Evolutionary conservation across 2,113 vertebrate species (phyloP).

Genomic region (Sigmodon hispidus): DNA sequence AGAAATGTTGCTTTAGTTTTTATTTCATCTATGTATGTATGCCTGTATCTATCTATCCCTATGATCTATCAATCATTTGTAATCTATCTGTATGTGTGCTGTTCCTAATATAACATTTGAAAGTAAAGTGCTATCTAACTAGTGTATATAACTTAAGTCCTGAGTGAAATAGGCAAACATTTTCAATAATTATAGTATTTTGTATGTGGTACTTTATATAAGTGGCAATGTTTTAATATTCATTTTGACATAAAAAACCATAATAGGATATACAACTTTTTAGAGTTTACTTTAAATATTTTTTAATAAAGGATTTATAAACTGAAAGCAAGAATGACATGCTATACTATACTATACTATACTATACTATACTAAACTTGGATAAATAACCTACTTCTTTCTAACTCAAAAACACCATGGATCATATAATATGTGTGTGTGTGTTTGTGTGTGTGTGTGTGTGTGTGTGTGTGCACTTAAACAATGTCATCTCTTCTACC

Average conservation of each 20-base stretch:
- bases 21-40: not conserved
- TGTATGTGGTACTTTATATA: not conserved
- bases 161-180: not conserved
- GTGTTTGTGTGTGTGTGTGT: not conserved
- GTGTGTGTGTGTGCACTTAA: not conserved
- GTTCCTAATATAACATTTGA: not conserved
- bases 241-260: constrained; percentile 34
- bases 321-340: not conserved
- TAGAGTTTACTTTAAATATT: not conserved
- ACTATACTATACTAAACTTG: not conserved
- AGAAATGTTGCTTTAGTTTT: not conserved
- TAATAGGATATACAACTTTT: not conserved
- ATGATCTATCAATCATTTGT: not conserved
- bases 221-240: not conserved
- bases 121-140: not conserved
- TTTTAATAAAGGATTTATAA: constrained; percentile 4
- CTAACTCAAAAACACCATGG: not conserved
- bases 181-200: not conserved
- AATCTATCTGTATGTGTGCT: not conserved
- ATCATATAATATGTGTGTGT: not conserved
- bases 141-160: not conserved
- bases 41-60: not conserved
- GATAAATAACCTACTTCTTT: not conserved
- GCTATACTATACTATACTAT: not conserved
- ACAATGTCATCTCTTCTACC: not conserved